Evolutionary conservation across 2,888 invertebrate species (phyloP).

Genomic region (Monochamus alternatus): DNA sequence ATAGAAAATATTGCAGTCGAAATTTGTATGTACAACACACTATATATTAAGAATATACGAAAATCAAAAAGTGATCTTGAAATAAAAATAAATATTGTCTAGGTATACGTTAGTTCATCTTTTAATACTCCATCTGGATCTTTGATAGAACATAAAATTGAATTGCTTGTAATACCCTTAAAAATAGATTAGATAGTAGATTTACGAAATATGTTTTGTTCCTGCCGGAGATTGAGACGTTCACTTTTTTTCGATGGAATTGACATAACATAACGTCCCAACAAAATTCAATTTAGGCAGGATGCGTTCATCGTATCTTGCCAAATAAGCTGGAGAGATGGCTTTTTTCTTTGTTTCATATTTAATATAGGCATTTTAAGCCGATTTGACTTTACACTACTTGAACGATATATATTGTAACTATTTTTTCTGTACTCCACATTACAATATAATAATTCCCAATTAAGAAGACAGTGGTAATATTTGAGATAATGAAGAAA

Average conservation of each 20-base stretch:
- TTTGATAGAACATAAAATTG: conserved; percentile 4
- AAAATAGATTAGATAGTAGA: not conserved
- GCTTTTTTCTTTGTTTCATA: conserved; percentile 1
- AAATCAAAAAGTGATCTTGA: too few relatives aligned
- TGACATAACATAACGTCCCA: conserved; percentile 15
- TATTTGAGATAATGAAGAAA: too few relatives aligned
- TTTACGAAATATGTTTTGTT: conserved; percentile 20
- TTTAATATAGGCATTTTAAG: conserved; percentile 16
- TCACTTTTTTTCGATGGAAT: not conserved
- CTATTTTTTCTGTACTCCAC: not conserved
- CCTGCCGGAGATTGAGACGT: conserved; percentile 16
- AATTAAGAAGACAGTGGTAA: not conserved
- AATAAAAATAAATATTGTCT: not conserved
- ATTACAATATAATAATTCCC: not conserved
- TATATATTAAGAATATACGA: too few relatives aligned
- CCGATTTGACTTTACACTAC: not conserved
- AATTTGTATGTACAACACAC: too few relatives aligned
- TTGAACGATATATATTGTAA: not conserved
- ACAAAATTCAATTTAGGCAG: conserved; percentile 18
- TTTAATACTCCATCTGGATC: not conserved
- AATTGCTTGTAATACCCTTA: conserved; percentile 14
- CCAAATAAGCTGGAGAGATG: not conserved
- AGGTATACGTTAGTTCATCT: conserved; percentile 4
- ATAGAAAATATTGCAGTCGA: too few relatives aligned
- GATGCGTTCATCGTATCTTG: conserved; percentile 16